Conservation (phyloP, 2,113 vertebrate genomes). For the Budorcas taxicolor region DNA sequence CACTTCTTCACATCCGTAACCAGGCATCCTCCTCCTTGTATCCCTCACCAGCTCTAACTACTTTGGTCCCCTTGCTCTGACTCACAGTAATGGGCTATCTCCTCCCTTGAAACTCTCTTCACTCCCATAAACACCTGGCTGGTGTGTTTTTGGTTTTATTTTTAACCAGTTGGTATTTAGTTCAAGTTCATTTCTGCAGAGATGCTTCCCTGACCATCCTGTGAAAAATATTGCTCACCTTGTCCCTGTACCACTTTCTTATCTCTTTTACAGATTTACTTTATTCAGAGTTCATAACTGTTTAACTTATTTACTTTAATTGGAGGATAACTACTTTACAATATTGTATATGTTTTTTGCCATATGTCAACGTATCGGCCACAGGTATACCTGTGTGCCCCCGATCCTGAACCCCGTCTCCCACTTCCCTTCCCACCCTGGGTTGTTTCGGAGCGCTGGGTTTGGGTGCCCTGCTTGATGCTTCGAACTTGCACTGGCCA, state of each 20-base stretch:
- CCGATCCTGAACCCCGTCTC: fast-evolving
- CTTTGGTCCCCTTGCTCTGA: neutral
- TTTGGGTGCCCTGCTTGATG: neutral
- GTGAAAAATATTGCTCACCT: neutral
- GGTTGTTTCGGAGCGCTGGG: fast-evolving
- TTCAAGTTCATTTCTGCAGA: neutral
- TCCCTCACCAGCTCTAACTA: neutral
- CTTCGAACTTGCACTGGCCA: neutral
- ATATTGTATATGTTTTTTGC: neutral
- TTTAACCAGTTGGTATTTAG: neutral
- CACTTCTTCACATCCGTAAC: neutral
- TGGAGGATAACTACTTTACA: neutral
- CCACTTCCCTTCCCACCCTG: neutral
- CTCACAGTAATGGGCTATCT: neutral
- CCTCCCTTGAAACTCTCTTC: neutral
- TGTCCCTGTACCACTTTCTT: neutral
- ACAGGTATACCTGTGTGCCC: neutral
- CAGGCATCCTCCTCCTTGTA: neutral
- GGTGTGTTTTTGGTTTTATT: neutral
- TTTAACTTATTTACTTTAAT: neutral
- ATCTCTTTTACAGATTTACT: neutral
- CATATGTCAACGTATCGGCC: neutral
- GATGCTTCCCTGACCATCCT: neutral
- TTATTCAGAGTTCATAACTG: neutral
- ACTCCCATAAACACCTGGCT: neutral